Evolutionary conservation across 2,888 invertebrate species (phyloP), one percentile per base, ranked within the genome.

Genomic region (Megamerina dolium): DNA sequence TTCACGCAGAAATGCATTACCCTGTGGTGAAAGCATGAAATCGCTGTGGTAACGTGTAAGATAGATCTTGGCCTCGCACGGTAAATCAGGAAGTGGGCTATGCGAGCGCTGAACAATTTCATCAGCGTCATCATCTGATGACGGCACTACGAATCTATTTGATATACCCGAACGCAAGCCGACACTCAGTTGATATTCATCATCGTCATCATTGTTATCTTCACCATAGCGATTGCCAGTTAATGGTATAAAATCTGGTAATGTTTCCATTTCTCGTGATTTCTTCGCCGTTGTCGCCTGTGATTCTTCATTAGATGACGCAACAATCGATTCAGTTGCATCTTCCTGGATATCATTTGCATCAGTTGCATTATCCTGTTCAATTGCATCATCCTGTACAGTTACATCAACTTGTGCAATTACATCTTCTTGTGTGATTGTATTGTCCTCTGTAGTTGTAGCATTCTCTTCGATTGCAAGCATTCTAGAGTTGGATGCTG

Each of bases 31-130:
- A 21, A 73, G 69, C 3, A 80, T 59, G 52, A 73, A 73, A 13
- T 73, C 72, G 37, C 68, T 69, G 34, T 77, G 68, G 19, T 75
- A 74, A 18, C 68, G 66, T 1, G 74, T 73, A 54, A 78, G 61
- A 49, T 75, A 74, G 35, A 79, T 75, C 46, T 76, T 73, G 0
- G 77, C 75, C 2, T 68, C 64, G 20, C 62, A 63, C 1, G 62
- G 58, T 4, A 58, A 19, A 44, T 63, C 63, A 3, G 53, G 48
- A 17, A 45, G 23, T 8, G 33, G 39, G 18, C 27, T 38, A 29
- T 5, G 2, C 4, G 4, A 20, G 2, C 9, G 10, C 2, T 23
- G 10, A 17, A 19, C n/a, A n/a, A n/a, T n/a, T n/a, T n/a, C 34
- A 5, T 46, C 41, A 5, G 45, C 46, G 10, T 47, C 45, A 4